These are phyloP conservation scores for Triplophysa siluroides DNA, from an alignment of 2,113 vertebrate species.

Conservation along the genomic window DNA sequence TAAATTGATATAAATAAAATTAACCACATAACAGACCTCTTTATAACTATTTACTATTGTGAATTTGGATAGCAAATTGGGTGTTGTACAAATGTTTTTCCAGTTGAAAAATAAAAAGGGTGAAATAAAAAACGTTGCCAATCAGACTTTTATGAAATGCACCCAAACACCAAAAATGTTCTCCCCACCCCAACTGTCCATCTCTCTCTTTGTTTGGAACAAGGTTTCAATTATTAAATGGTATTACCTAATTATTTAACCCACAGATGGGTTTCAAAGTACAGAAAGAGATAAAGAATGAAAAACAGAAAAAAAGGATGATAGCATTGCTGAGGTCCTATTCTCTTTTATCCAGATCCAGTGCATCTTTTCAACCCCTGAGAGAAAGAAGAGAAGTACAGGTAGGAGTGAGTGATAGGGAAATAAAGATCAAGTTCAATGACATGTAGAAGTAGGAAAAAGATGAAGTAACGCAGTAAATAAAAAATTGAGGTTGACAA, in stretches of 20 bases:
- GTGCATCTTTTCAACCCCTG: constrained; percentile 70
- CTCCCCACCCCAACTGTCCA: not conserved
- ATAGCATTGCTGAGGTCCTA: constrained; percentile 67
- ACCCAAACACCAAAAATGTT: constrained; percentile 21
- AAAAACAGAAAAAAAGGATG: constrained; percentile 52
- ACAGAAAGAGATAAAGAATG: constrained; percentile 52
- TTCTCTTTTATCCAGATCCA: constrained; percentile 67
- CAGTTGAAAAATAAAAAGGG: not conserved
- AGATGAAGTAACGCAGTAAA: not conserved
- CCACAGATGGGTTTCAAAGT: constrained; percentile 51
- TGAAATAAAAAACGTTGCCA: not conserved
- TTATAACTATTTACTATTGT: constrained; percentile 3
- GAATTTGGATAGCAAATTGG: constrained; percentile 20
- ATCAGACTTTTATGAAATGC: not conserved
- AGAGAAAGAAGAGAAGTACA: constrained; percentile 48
- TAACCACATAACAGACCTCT: constrained; percentile 14
- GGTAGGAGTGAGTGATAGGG: constrained; percentile 16
- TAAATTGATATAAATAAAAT: constrained; percentile 4
- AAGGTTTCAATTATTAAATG: constrained; percentile 52
- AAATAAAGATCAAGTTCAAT: constrained; percentile 15
- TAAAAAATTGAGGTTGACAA: constrained; percentile 31
- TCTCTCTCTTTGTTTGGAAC: constrained; percentile 42
- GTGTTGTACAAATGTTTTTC: not conserved
- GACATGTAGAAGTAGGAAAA: too few species aligned
- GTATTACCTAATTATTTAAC: constrained; percentile 49